phyloP scores from a whole-genome alignment of 2,797 vertebrate species.

The Smutsia temminckii region DNA sequence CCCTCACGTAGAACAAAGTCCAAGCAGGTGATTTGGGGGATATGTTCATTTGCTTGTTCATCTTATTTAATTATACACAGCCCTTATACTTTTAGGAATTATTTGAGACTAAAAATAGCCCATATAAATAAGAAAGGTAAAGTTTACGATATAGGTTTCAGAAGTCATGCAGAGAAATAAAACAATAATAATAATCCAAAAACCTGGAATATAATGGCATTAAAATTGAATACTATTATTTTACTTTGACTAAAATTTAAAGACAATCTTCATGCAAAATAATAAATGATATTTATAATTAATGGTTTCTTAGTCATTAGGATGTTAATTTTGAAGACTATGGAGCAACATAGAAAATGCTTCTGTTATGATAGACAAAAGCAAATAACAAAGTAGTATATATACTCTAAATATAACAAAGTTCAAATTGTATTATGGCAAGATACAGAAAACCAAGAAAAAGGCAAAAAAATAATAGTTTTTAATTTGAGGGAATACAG shows the following conservation, averaged over 20 bases:
- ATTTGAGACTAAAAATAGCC: conserved; percentile 18
- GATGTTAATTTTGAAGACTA: not conserved
- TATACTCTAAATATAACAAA: not conserved
- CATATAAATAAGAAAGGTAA: not conserved
- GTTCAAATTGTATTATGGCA: not conserved
- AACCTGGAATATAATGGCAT: not conserved
- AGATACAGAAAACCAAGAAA: not conserved
- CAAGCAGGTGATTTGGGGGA: not conserved
- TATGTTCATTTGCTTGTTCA: not conserved
- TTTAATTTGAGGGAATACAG: not conserved
- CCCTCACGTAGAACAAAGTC: not conserved
- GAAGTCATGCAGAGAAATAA: conserved; percentile 9
- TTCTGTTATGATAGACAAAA: not conserved
- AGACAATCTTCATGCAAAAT: not conserved
- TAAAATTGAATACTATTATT: not conserved
- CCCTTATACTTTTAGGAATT: not conserved
- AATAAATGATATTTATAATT: conserved; percentile 6
- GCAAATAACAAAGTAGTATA: conserved; percentile 1
- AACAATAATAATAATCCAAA: not conserved
- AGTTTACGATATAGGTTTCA: not conserved
- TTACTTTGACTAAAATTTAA: conserved; percentile 3
- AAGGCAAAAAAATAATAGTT: not conserved
- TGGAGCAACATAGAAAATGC: not conserved
- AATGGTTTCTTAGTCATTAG: not conserved
- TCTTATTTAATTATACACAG: not conserved